phyloP scores from a whole-genome alignment of 2,888 invertebrate genomes.

The Autographa pulchrina region DNA sequence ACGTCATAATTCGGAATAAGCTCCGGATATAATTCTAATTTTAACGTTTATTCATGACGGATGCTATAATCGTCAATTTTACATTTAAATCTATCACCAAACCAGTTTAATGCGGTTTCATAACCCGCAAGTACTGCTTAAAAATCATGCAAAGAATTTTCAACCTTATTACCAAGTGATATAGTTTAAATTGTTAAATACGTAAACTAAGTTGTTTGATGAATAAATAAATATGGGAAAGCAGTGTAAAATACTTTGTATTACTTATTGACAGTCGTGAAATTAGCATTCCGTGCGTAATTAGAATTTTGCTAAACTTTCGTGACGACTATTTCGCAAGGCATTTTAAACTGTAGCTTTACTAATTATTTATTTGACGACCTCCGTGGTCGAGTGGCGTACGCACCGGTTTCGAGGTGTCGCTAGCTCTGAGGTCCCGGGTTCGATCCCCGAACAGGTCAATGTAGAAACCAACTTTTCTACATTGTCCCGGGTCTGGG shows the following conservation, averaged over 20 bases:
- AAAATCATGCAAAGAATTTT: conserved; percentile 15
- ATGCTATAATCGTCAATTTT: conserved; percentile 57
- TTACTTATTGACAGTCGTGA: conserved; percentile 32
- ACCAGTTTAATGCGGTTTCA: conserved; percentile 55
- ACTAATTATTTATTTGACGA: too few species aligned
- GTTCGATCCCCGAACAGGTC: too few species aligned
- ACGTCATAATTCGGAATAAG: neutral
- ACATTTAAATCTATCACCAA: conserved; percentile 58
- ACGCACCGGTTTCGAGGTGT: too few species aligned
- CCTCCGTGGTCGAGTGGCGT: too few species aligned
- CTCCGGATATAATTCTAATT: conserved; percentile 66
- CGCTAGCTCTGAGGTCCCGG: too few species aligned
- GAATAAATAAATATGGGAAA: conserved; percentile 46
- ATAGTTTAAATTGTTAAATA: neutral
- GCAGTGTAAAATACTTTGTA: conserved; percentile 42
- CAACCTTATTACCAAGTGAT: neutral
- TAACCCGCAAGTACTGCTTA: conserved; percentile 24
- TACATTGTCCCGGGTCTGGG: too few species aligned
- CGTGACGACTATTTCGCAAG: neutral
- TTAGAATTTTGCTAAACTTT: conserved; percentile 1
- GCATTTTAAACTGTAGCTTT: neutral
- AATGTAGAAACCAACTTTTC: too few species aligned
- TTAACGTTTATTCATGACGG: conserved; percentile 58
- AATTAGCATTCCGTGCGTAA: conserved; percentile 29
- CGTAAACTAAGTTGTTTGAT: conserved; percentile 18